A percentile compares a stretch with the other conserved stretches of the same genome.
Evolutionary conservation across 2,797 vertebrate genomes (phyloP).

Genomic region (Nothura maculosa): DNA sequence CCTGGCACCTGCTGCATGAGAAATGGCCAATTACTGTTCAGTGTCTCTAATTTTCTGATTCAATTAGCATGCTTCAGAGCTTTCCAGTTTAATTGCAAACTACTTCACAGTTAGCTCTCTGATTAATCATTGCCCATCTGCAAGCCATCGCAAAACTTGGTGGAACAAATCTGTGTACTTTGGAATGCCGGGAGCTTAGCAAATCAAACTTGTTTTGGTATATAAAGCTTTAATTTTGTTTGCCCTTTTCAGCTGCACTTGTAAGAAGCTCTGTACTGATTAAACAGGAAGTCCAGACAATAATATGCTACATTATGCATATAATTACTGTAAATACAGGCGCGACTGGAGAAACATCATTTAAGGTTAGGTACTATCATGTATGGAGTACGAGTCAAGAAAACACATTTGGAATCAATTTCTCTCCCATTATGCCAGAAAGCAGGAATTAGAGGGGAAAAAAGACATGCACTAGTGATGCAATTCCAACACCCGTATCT

Average conservation of each 20-base stretch:
- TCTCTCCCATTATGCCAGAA: constrained; percentile 74
- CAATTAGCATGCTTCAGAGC: constrained; percentile 99
- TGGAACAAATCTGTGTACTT: constrained; percentile 96
- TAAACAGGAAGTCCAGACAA: constrained; percentile 87
- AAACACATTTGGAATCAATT: constrained; percentile 83
- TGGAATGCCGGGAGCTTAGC: constrained; percentile 89
- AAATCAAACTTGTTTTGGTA: constrained; percentile 89
- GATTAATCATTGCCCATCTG: constrained; percentile 99
- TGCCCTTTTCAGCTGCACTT: constrained; percentile 88
- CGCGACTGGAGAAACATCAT: constrained; percentile 82
- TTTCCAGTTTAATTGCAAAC: constrained; percentile 99
- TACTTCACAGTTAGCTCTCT: constrained; percentile 99
- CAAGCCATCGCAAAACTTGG: constrained; percentile 93
- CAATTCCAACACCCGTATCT: constrained; percentile 32
- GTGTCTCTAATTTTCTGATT: constrained; percentile 99
- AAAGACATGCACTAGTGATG: constrained; percentile 35
- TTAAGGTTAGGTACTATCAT: constrained; percentile 83
- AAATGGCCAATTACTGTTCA: constrained; percentile 98
- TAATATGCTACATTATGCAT: constrained; percentile 88
- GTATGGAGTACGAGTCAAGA: constrained; percentile 79
- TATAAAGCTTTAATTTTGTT: constrained; percentile 89
- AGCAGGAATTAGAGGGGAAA: constrained; percentile 36
- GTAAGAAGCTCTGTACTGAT: constrained; percentile 85
- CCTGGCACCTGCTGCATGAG: constrained; percentile 99
- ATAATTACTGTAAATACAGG: constrained; percentile 88